Evolutionary conservation across 2,888 invertebrate genomes (phyloP), one percentile per base, ranked within the genome.

Genomic region (Metellina segmentata): DNA sequence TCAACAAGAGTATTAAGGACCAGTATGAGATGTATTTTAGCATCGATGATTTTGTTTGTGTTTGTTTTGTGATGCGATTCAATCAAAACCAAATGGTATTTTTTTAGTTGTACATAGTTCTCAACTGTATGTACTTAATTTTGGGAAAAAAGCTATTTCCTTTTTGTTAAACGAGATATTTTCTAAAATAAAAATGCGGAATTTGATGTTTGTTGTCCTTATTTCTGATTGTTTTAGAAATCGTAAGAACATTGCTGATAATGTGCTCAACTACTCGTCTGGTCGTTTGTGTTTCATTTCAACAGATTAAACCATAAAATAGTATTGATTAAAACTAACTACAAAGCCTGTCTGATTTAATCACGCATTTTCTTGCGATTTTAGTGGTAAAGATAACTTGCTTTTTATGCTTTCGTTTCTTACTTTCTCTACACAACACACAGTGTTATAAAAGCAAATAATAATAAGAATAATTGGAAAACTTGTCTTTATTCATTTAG

Each of bases 101-200:
- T 75, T 83, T 72, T 74, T 52, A 7, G 20, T 13, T 85, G 61
- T 85, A 61, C 61, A 75, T 85, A 85, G 34, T 34, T 74, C 11
- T 34, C 7, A 61, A 52, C 20, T 70, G 7, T 19, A 75, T 85
- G 85, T 85, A 85, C 85, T 85, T 85, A 85, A 85, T 85, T 85
- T 85, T 85, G 13, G 61, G 61, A 16, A 85, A 82, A 52, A 34
- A 6, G 20, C 53, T 72, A 19, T 52, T 52, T 53, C n/a, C 19
- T 70, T 53, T 52, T 49, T 72, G n/a, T 83, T 83, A 52, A 83
- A 83, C 16, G 20, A 20, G 52, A 72, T 19, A 9, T 83, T 83
- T 52, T 74, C n/a, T 16, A 72, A 6, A 34, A 72, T 72, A 72
- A 20, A 72, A 19, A 49, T 34, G 8, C 34, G 16, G 4, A 34